A percentile compares a stretch with the other conserved stretches of the same genome.
phyloP scores from a whole-genome alignment of 2,888 invertebrate genomes.

The Seira musarum region DNA sequence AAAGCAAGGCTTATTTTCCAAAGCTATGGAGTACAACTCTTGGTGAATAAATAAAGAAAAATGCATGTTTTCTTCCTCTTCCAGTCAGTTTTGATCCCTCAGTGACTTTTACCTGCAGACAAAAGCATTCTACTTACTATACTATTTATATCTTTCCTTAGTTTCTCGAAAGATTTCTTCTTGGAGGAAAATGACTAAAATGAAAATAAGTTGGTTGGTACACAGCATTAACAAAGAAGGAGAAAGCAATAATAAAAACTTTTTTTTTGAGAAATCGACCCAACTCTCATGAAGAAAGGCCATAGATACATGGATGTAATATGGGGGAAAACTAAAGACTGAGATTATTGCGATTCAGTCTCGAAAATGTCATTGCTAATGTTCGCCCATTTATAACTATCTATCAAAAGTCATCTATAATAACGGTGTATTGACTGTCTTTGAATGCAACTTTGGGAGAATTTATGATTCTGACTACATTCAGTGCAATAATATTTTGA shows the following conservation, averaged over 20 bases:
- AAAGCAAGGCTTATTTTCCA: too few relatives aligned
- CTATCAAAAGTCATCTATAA: conserved; percentile 58
- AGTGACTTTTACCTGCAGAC: conserved; percentile 56
- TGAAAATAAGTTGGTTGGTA: conserved; percentile 10
- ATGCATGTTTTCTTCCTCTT: conserved; percentile 1
- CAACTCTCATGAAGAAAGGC: neutral
- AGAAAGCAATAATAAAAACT: conserved; percentile 10
- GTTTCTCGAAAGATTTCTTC: neutral
- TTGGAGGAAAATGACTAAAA: conserved; percentile 4
- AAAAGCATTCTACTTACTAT: conserved; percentile 2
- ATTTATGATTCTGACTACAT: conserved; percentile 39
- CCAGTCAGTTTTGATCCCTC: conserved; percentile 44
- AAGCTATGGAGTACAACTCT: neutral
- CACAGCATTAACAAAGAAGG: conserved; percentile 7
- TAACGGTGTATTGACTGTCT: conserved; percentile 20
- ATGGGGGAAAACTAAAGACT: neutral
- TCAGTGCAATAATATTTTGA: conserved; percentile 51
- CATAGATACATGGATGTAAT: neutral
- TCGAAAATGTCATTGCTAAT: conserved; percentile 58
- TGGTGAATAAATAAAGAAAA: conserved; percentile 6
- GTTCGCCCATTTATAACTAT: conserved; percentile 57
- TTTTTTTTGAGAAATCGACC: conserved; percentile 2
- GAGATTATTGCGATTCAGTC: conserved; percentile 49
- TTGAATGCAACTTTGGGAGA: conserved; percentile 31
- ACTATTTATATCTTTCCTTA: neutral